phyloP scores from a whole-genome alignment of 2,797 vertebrate genomes.

The Ficedula albicollis region DNA sequence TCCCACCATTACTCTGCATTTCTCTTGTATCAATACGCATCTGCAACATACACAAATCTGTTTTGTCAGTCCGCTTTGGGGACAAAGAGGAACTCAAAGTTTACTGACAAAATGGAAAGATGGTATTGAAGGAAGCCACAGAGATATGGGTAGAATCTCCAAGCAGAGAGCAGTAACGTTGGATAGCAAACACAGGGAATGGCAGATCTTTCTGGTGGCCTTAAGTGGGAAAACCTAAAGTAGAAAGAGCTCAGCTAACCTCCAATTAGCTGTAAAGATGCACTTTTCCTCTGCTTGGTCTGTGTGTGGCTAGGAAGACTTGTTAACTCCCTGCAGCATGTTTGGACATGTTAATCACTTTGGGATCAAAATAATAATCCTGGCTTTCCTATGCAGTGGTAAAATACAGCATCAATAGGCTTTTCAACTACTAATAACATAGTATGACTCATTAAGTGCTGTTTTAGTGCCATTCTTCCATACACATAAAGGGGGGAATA shows the following conservation, averaged over 20 bases:
- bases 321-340: neutral
- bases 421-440: neutral
- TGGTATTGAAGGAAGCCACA: neutral
- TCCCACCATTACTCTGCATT: neutral
- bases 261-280: neutral
- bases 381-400: neutral
- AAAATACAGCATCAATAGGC: neutral
- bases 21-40: neutral
- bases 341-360: neutral
- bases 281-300: neutral
- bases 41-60: neutral
- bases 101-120: neutral
- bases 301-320: neutral
- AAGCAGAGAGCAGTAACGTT: neutral
- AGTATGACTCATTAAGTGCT: neutral
- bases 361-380: neutral
- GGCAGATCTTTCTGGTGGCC: accelerated
- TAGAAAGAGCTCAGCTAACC: neutral
- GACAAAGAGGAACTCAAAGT: neutral
- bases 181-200: neutral
- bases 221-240: neutral
- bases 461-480: neutral
- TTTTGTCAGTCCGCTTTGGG: neutral
- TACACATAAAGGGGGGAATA: neutral
- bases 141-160: neutral